Evolutionary conservation across 2,797 vertebrate species (phyloP).

Genomic region (Cryptoblepharus egeriae): DNA sequence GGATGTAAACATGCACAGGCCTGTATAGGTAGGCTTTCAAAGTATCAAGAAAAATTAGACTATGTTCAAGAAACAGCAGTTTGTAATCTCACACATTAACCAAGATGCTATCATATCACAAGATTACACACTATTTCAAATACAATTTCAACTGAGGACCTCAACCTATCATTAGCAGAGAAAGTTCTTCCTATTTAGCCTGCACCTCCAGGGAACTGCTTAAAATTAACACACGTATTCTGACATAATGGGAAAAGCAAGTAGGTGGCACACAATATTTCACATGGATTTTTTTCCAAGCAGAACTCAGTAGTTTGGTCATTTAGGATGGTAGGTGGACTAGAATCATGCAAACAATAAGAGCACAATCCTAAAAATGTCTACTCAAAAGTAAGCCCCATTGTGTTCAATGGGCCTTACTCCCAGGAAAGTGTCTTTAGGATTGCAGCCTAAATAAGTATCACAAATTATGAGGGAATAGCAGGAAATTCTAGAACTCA

Average conservation of each 20-base stretch:
- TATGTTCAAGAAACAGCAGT: background rate
- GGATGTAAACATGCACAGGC: no score
- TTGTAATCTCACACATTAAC: background rate
- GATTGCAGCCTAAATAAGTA: no score
- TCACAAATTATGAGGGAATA: no score
- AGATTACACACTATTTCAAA: slow-evolving; percentile 2
- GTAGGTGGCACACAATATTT: background rate
- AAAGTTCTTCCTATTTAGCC: background rate
- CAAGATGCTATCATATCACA: background rate
- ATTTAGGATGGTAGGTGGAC: background rate
- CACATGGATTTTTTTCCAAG: background rate
- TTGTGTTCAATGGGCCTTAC: no score
- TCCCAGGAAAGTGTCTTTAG: no score
- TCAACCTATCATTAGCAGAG: background rate
- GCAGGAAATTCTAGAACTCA: no score
- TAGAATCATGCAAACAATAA: slow-evolving; percentile 44
- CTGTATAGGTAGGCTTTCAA: background rate
- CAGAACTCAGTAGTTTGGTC: background rate
- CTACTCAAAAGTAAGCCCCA: no score
- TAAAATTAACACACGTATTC: slow-evolving; percentile 4
- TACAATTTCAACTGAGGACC: background rate
- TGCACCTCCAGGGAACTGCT: background rate
- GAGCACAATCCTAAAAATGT: no score
- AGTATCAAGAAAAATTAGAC: no score
- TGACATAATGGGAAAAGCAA: background rate